Evolutionary conservation across 23 tunicate genomes (phyloP), one percentile per base, ranked within the genome.

Genomic region (Phallusia fumigata): DNA sequence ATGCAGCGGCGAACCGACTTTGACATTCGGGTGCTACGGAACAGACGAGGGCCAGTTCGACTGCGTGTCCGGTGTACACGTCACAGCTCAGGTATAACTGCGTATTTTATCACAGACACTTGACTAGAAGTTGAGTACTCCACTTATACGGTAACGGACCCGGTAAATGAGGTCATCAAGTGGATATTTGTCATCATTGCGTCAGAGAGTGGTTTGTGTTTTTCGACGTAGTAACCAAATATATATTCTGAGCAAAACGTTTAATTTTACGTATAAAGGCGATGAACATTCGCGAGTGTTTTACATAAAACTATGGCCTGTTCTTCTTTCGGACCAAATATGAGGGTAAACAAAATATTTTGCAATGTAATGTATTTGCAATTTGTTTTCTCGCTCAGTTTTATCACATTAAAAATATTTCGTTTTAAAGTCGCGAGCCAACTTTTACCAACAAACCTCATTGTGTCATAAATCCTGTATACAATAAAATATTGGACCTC

Each of bases 1-100:
- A n/a, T 19, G 45, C 24, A 24, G 30, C 18, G 91, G 91, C 12
- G 78, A 28, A 32, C 45, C 86, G 18, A 31, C 72, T 19, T 75
- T 74, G n/a, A 53, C 78, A 32, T 88, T 88, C 0, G 91, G 91
- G 15, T 36, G 86, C 0, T 88, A 88, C 80, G 91, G 91, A 0
- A 34, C 73, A 5, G 83, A 47, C 22, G 86, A 82, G 52, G 91
- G 86, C 24, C 65, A 88, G 32, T 82, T 88, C 50, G 91, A 88
- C 51, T 88, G 91, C 40, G 47, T 88, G 52, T 86, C 91, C n/a
- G 91, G 86, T 8, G 86, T 88, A 64, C 78, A 76, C 83, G 91
- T 88, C 28, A 88, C 91, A 19, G 47, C 83, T 19, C 91, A 82
- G 85, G 85, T 82, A 80, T 40, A 16, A 0, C 15, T 10, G 47